Base-by-base conservation (phyloP, 1,140 invertebrate genomes). In the Thaumatotibia leucotreta region DNA sequence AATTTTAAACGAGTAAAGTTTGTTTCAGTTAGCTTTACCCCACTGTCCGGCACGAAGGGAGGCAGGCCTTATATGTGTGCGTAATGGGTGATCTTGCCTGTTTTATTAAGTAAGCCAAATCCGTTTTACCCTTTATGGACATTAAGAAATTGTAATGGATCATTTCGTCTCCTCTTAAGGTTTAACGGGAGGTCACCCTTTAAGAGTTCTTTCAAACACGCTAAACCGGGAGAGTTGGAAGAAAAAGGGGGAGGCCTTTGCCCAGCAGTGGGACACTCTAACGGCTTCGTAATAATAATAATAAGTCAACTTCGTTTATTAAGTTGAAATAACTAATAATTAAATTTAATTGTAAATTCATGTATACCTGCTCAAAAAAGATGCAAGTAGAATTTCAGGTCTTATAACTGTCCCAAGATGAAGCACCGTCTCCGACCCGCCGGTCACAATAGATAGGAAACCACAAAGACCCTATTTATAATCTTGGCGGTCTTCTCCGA, bases 1-100 rank as follows among this genome's bases (percentile, higher is more conserved):
- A 83, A 88, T 84, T 88, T 89, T 88, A 87, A 88, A 89, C 84
- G 87, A 88, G 86, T 82, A 86, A 88, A 89, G 80, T 89, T 89
- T 80, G 76, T 76, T 84, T 77, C 74, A 76, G 83, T 80, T 80
- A 75, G 76, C 76, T 80, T 58, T 80, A 75, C 76, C 76, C 76
- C 73, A 80, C 76, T 84, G 80, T 83, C 80, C 82, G 75, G 69
- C 49, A 29, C 27, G n/a, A 54, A 66, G 68, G 58, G 71, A 39
- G 62, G 61, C 78, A 77, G 76, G 82, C 77, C 83, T n/a, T 82
- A 79, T 75, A 81, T 78, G 78, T 76, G 70, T 76, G 79, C 77
- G 75, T 80, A 72, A 82, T 45, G 39, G n/a, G 71, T 76, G 72
- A 75, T 75, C 73, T 65, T 70, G 63, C 66, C 62, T 73, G 66